A percentile compares a stretch with the other conserved stretches of the same genome.
Evolutionary conservation across 2,113 vertebrate genomes (phyloP).

Genomic region (Microcebus lehilahytsara): DNA sequence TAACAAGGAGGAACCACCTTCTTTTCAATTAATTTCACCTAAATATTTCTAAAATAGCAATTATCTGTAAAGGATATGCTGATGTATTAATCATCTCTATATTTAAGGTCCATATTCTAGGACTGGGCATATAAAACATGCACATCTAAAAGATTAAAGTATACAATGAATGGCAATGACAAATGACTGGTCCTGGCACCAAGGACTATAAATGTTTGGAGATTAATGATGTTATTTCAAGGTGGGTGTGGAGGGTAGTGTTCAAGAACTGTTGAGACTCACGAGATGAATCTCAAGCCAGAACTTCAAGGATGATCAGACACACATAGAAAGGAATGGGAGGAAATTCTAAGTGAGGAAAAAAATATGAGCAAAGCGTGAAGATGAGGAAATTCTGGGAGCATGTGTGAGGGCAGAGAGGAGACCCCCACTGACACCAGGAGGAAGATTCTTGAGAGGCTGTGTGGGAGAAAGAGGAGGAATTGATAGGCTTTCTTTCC

Average conservation of each 20-base stretch:
- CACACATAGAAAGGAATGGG: neutral
- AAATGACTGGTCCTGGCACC: neutral
- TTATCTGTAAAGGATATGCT: neutral
- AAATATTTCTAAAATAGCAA: constrained; percentile 22
- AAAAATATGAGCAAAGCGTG: neutral
- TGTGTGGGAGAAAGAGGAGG: neutral
- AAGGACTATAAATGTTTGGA: neutral
- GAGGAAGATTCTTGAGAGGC: neutral
- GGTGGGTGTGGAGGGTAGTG: neutral
- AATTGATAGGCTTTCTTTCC: neutral
- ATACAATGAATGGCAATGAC: neutral
- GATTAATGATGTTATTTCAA: neutral
- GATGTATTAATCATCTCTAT: neutral
- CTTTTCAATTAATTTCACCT: constrained; percentile 12
- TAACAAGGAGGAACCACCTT: neutral
- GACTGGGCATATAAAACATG: neutral
- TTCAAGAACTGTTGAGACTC: neutral
- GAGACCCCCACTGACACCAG: neutral
- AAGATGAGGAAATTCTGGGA: neutral
- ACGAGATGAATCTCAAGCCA: neutral
- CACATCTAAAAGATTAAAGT: constrained; percentile 16
- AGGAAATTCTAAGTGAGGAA: neutral
- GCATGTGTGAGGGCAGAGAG: neutral
- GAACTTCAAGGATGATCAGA: neutral
- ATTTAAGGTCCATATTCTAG: neutral